These are phyloP conservation scores for Rousettus madagascariensis DNA, from an alignment of 2,797 vertebrate species.

Conservation along the genomic window DNA sequence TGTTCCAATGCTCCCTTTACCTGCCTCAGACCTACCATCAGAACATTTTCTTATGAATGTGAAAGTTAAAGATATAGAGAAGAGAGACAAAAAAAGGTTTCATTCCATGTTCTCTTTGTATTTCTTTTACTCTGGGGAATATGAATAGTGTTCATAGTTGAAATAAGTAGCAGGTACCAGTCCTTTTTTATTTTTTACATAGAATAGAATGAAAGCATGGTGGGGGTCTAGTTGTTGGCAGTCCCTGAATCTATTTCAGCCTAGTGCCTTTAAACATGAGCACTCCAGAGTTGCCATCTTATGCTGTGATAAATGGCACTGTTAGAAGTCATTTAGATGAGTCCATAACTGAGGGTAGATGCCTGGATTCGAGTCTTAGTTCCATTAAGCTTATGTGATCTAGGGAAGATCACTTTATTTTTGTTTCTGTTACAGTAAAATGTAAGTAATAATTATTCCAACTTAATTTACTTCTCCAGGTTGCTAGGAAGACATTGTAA, in stretches of 20 bases:
- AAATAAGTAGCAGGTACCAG: background rate
- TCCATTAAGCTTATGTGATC: background rate
- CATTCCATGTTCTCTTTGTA: background rate
- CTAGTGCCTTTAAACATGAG: background rate
- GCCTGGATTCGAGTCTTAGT: background rate
- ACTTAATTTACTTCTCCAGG: background rate
- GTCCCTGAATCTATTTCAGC: background rate
- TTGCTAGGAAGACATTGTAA: background rate
- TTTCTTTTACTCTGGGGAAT: background rate
- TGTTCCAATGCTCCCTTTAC: background rate
- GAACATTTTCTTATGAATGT: background rate
- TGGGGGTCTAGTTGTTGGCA: background rate
- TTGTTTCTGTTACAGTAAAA: constrained; percentile 6
- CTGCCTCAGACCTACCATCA: background rate
- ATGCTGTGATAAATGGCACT: background rate
- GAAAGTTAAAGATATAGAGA: background rate
- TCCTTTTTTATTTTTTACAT: background rate
- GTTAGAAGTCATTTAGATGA: background rate
- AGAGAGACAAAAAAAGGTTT: background rate
- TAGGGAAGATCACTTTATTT: background rate
- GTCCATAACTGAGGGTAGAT: background rate
- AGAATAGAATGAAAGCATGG: background rate
- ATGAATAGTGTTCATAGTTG: constrained; percentile 11
- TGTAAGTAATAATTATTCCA: background rate
- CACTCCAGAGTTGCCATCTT: background rate